These are phyloP conservation scores for Clistopyga incitator DNA, from an alignment of 2,888 invertebrate genomes.

Conservation along the genomic window DNA sequence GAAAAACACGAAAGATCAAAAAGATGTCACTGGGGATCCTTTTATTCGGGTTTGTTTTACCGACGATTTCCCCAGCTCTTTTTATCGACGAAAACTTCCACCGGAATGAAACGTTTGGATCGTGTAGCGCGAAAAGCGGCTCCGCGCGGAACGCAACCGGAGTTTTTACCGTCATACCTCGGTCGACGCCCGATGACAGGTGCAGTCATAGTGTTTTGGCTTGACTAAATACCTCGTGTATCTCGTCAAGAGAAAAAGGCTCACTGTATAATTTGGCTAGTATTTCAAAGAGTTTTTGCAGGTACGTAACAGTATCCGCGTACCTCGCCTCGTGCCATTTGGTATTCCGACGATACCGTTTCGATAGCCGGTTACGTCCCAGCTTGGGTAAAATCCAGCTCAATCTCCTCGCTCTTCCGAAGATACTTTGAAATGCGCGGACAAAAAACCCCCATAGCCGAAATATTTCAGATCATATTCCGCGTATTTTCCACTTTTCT, in stretches of 20 bases:
- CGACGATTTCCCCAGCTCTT: not conserved
- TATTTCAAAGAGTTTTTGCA: slow-evolving; percentile 46
- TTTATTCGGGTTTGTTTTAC: not conserved
- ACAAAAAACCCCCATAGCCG: not conserved
- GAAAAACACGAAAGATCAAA: not conserved
- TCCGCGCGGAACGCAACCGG: slow-evolving; percentile 35
- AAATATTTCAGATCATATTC: slow-evolving; percentile 14
- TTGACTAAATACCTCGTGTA: slow-evolving; percentile 45
- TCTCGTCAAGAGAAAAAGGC: slow-evolving; percentile 25
- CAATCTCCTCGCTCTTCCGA: not conserved
- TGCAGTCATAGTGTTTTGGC: slow-evolving; percentile 28
- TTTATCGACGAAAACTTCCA: not conserved
- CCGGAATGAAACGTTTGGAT: slow-evolving; percentile 32
- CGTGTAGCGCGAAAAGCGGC: not conserved
- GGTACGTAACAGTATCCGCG: slow-evolving; percentile 22
- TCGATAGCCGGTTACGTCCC: slow-evolving; percentile 32
- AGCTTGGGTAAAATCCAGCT: not conserved
- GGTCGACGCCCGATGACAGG: slow-evolving; percentile 42
- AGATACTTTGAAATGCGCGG: slow-evolving; percentile 35
- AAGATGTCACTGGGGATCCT: not conserved
- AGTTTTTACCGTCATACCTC: slow-evolving; percentile 26
- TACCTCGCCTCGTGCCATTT: slow-evolving; percentile 21
- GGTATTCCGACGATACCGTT: slow-evolving; percentile 25
- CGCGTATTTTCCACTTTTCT: slow-evolving; percentile 46
- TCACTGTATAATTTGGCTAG: slow-evolving; percentile 44